Percentiles rank a stretch among this genome's conserved stretches.
Conservation (phyloP, 2,888 invertebrate genomes). For the Polyploca ridens region DNA sequence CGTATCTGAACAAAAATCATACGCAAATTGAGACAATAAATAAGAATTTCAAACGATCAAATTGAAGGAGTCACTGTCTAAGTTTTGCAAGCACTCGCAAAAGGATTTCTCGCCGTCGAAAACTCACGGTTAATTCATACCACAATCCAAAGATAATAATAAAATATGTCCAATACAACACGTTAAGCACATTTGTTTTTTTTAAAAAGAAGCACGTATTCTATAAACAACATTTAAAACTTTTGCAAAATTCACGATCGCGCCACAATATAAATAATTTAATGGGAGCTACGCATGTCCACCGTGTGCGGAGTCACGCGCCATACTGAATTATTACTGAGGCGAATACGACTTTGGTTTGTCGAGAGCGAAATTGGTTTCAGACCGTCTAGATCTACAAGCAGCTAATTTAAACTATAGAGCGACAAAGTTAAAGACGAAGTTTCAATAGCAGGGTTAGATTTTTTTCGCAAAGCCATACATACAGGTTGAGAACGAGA, state of each 20-base stretch:
- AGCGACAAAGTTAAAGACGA: constrained; percentile 47
- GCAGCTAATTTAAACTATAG: constrained; percentile 53
- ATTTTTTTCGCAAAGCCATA: constrained; percentile 52
- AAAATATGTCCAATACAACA: constrained; percentile 38
- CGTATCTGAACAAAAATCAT: not conserved
- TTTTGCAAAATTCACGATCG: constrained; percentile 56
- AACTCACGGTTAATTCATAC: constrained; percentile 49
- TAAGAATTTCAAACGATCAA: not conserved
- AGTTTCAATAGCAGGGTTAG: constrained; percentile 43
- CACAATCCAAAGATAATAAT: constrained; percentile 47
- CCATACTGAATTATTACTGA: constrained; percentile 74
- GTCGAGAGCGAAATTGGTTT: constrained; percentile 79
- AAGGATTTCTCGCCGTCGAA: constrained; percentile 42
- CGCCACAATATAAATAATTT: constrained; percentile 36
- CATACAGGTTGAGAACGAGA: constrained; percentile 72
- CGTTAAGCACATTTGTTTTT: constrained; percentile 33
- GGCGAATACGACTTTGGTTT: constrained; percentile 57
- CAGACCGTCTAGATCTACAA: constrained; percentile 45
- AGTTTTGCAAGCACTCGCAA: constrained; percentile 55
- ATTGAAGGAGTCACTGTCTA: constrained; percentile 23
- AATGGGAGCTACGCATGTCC: constrained; percentile 52
- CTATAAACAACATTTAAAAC: constrained; percentile 41
- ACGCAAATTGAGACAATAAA: not conserved
- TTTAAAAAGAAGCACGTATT: constrained; percentile 36
- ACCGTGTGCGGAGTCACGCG: constrained; percentile 68